Evolutionary conservation across 2,113 vertebrate species (phyloP).

Genomic region (Phaethon lepturus): DNA sequence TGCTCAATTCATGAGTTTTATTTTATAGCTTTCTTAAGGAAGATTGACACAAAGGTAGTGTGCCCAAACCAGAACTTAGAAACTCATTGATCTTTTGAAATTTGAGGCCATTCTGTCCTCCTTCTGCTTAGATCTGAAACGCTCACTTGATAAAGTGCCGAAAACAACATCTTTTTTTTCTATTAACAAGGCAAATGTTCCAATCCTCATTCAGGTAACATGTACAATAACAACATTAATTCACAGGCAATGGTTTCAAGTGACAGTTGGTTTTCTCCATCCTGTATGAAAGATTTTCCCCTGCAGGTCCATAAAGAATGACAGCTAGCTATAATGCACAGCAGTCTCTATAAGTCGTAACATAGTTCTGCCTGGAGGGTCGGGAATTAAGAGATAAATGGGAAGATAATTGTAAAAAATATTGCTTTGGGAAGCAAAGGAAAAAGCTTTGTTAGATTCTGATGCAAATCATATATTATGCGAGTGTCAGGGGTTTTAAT

Average conservation of each 20-base stretch:
- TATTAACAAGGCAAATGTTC: constrained; percentile 6
- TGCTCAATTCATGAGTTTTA: background rate
- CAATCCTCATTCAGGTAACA: constrained; percentile 17
- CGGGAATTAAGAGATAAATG: constrained; percentile 19
- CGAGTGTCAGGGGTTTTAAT: constrained; percentile 20
- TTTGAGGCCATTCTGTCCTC: background rate
- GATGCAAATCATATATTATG: constrained; percentile 26
- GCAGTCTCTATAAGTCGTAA: background rate
- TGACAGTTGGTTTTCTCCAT: constrained; percentile 18
- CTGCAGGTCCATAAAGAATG: constrained; percentile 14
- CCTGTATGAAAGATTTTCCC: background rate
- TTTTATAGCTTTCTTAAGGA: background rate
- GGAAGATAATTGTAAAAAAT: constrained; percentile 33
- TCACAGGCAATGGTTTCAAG: constrained; percentile 22
- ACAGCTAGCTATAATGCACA: background rate
- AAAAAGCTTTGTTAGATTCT: constrained; percentile 50
- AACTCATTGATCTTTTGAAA: background rate
- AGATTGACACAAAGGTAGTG: background rate
- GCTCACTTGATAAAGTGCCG: background rate
- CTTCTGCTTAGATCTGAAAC: background rate
- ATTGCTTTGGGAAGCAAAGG: constrained; percentile 34
- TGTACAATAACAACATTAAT: background rate
- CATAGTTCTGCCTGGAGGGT: constrained; percentile 27
- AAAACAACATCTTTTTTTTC: background rate
- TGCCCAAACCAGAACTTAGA: background rate